Evolutionary conservation across 2,113 vertebrate genomes (phyloP), one percentile per base, ranked within the genome.

Genomic region (Cinclus cinclus): DNA sequence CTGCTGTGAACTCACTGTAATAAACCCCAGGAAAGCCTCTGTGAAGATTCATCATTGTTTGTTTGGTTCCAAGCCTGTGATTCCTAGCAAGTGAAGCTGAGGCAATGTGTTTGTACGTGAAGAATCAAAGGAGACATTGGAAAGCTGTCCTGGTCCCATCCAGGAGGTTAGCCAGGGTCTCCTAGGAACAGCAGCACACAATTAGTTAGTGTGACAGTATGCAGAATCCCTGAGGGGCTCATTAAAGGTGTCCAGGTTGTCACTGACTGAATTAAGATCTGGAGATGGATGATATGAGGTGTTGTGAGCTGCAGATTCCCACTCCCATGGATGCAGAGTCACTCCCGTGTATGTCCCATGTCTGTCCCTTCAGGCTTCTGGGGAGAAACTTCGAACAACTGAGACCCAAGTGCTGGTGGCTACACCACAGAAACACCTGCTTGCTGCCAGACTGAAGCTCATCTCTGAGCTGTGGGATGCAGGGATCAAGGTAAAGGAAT

Each of bases 391-490:
- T 65, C 98, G 98, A 10, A 98, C 98, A 8, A 99, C 99, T 31
- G 99, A 99, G 96, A 99, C 99, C 0, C 98, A 99, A 96, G 98
- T 99, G 64, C 97, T 99, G 97, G 99, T 99, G 86, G 99, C 98
- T 4, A 98, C 99, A 5, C 99, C 99, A 7, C 99, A 99, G 91
- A 99, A 99, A 95, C 98, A 98, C 83, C 98, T 99, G 35, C 97
- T 99, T 18, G 97, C 98, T 63, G 98, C 98, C 65, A 98, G 98
- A 74, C 95, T 99, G 91, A 98, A 97, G 83, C 98, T 99, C 28
- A 97, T 99, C 63, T 92, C 98, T 0, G 98, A 99, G 95, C 98
- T 99, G 33, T 99, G 99, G 99, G 97, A 98, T 0, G 98, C 98
- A 83, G 99, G 98, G 42, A 98, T 99, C 81, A 99, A 99, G 98